phyloP scores from a whole-genome alignment of 2,113 vertebrate genomes.

The Protobothrops flavoviridis region DNA sequence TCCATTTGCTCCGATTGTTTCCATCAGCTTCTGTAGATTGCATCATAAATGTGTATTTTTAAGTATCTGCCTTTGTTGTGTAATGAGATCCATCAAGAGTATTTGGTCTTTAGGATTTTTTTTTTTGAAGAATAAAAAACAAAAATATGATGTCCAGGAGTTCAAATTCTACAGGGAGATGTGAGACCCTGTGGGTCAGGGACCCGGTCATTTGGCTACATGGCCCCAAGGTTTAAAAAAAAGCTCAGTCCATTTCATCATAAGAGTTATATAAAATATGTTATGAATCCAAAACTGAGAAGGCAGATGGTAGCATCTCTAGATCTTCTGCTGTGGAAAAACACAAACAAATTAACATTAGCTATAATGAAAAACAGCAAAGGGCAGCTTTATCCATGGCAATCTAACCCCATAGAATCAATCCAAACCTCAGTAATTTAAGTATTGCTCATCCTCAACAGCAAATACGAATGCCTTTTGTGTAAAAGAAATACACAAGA shows the following conservation, averaged over 20 bases:
- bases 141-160: constrained; percentile 29
- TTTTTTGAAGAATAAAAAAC: constrained; percentile 32
- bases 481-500: constrained; percentile 44
- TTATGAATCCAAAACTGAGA: constrained; percentile 67
- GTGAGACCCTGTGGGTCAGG: neutral
- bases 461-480: neutral
- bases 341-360: constrained; percentile 38
- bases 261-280: constrained; percentile 56
- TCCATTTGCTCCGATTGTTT: constrained; percentile 39
- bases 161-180: neutral
- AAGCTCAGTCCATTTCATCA: constrained; percentile 74
- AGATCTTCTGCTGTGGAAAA: constrained; percentile 78
- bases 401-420: neutral
- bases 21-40: constrained; percentile 36
- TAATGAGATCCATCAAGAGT: constrained; percentile 49
- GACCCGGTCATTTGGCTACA: constrained; percentile 63
- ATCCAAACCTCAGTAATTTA: neutral
- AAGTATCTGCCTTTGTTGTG: constrained; percentile 29
- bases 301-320: constrained; percentile 50
- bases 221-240: constrained; percentile 65
- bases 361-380: accelerated
- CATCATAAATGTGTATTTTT: neutral
- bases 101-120: constrained; percentile 53
- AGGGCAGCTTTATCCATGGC: accelerated
- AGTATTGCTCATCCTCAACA: constrained; percentile 5